These are phyloP conservation scores for Oreochromis niloticus DNA, from an alignment of 2,113 vertebrate genomes.

Conservation along the genomic window DNA sequence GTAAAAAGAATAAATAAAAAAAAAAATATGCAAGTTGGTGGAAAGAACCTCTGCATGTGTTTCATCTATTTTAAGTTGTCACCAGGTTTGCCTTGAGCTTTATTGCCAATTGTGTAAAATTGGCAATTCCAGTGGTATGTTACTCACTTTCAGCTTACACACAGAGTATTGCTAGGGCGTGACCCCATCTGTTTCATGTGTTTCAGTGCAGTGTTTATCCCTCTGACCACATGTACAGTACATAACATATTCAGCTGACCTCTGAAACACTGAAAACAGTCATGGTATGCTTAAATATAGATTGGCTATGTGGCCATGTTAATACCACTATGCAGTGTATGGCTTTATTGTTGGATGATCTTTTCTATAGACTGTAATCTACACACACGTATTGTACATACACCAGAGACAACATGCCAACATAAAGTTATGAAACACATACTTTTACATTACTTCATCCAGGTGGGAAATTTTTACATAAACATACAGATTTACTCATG, in stretches of 20 bases:
- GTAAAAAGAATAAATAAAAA: neutral
- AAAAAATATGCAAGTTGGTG: neutral
- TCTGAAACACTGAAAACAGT: slow-evolving; percentile 18
- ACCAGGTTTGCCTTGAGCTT: neutral
- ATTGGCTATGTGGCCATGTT: slow-evolving; percentile 11
- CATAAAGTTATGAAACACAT: neutral
- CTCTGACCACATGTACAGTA: neutral
- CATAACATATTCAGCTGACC: neutral
- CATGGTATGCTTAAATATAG: slow-evolving; percentile 58
- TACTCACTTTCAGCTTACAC: neutral
- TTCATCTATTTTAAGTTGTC: neutral
- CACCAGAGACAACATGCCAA: neutral
- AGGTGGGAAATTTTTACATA: neutral
- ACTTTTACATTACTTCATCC: neutral
- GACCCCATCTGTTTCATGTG: neutral
- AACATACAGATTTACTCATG: neutral
- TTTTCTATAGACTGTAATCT: neutral
- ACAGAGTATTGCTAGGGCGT: neutral
- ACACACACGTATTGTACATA: neutral
- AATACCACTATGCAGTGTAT: slow-evolving; percentile 23
- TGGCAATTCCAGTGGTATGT: neutral
- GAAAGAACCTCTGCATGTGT: neutral
- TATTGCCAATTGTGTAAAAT: neutral
- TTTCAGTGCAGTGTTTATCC: neutral
- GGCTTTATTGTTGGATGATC: neutral